A percentile compares a stretch with the other conserved stretches of the same genome.
phyloP scores from a whole-genome alignment of 2,888 invertebrate species.

The Dryobotodes eremita region DNA sequence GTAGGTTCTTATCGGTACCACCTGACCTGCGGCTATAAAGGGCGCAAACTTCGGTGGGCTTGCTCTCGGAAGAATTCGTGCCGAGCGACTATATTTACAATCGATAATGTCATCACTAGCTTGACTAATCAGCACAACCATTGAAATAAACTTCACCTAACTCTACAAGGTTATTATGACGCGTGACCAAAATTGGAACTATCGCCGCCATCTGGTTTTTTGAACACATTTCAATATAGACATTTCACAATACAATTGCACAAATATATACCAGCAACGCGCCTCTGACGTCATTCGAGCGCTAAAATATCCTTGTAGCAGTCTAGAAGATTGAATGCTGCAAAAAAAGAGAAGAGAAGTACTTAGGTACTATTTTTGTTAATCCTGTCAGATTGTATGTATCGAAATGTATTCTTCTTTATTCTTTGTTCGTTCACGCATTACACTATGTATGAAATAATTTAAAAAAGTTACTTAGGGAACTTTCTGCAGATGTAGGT shows the following conservation, averaged over 20 bases:
- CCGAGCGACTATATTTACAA: not conserved
- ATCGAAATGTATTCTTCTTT: not conserved
- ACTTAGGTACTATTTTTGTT: too few species aligned
- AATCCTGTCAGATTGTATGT: not conserved
- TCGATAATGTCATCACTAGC: conserved; percentile 14
- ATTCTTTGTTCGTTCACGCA: not conserved
- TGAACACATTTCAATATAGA: not conserved
- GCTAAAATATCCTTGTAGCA: not conserved
- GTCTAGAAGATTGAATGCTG: not conserved
- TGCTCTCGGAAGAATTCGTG: conserved; percentile 21
- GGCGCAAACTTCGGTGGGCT: conserved; percentile 17
- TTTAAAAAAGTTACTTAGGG: not conserved
- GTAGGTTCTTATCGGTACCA: conserved; percentile 2
- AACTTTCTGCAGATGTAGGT: conserved; percentile 33
- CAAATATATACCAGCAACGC: not conserved
- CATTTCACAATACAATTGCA: not conserved
- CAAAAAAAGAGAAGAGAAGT: not conserved
- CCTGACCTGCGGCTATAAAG: conserved; percentile 14
- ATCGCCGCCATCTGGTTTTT: not conserved
- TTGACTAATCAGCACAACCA: conserved; percentile 26
- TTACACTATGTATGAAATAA: not conserved
- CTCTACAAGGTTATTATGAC: not conserved
- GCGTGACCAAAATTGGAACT: too few species aligned
- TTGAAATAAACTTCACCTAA: not conserved
- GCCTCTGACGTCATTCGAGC: not conserved